These are phyloP conservation scores for Orussus abietinus DNA, from an alignment of 1,140 invertebrate species.

Conservation along the genomic window DNA sequence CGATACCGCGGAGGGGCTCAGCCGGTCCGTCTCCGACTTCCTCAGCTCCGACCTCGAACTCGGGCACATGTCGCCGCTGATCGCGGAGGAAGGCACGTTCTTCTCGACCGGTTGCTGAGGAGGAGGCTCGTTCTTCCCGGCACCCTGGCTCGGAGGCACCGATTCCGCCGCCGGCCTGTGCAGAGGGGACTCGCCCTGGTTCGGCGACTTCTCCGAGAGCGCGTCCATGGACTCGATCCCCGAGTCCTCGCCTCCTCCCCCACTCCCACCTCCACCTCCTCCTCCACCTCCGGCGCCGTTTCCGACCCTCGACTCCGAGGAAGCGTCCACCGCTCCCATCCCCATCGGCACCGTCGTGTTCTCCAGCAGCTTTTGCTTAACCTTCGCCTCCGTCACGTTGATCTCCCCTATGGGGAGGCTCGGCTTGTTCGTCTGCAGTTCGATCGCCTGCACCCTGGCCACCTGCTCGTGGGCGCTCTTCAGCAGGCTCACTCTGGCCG, in stretches of 20 bases:
- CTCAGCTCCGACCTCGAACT: constrained; percentile 43
- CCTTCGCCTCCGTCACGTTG: constrained; percentile 58
- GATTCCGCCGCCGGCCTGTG: constrained; percentile 36
- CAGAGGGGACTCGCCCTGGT: constrained; percentile 67
- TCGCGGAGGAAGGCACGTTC: constrained; percentile 54
- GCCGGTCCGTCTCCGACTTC: constrained; percentile 36
- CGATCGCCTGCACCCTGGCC: neutral
- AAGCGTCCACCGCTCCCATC: constrained; percentile 37
- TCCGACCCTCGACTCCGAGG: constrained; percentile 34
- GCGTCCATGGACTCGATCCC: constrained; percentile 93
- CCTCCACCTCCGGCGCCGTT: constrained; percentile 55
- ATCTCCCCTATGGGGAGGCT: constrained; percentile 47
- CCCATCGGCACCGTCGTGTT: constrained; percentile 40
- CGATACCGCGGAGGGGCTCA: constrained; percentile 29
- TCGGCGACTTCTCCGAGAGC: constrained; percentile 85
- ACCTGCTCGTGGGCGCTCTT: constrained; percentile 27
- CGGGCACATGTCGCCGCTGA: constrained; percentile 54
- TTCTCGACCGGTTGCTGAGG: constrained; percentile 40
- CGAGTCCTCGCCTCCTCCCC: constrained; percentile 75
- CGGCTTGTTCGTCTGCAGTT: constrained; percentile 23
- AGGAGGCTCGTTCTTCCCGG: constrained; percentile 29
- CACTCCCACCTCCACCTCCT: constrained; percentile 57
- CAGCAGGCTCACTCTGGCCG: constrained; percentile 34
- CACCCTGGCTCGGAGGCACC: constrained; percentile 2
- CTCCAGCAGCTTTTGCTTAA: constrained; percentile 60